Percentiles rank a stretch among this genome's conserved stretches.
phyloP scores from a whole-genome alignment of 23 tunicate species.

The Styela plicata region DNA sequence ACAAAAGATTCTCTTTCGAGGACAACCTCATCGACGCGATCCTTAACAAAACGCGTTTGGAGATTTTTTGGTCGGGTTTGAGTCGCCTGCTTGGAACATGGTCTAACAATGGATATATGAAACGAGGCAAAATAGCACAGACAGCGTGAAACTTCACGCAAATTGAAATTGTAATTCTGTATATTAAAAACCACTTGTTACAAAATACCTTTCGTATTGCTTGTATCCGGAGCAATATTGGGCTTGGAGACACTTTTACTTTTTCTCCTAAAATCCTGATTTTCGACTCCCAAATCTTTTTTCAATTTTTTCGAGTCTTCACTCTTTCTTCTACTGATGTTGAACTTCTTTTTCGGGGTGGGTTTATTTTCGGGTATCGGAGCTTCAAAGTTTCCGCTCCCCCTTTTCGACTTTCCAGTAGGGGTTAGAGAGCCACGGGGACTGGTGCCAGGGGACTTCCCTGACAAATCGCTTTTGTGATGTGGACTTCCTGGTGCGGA shows the following conservation, averaged over 20 bases:
- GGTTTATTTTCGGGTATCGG: not conserved
- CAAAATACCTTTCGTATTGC: not conserved
- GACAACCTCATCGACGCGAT: too few species aligned
- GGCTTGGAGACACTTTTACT: conserved; percentile 9
- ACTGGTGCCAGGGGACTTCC: not conserved
- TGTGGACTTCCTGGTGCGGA: conserved; percentile 11
- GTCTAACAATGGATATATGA: too few species aligned
- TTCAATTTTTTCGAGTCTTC: conserved; percentile 24
- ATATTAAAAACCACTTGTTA: too few species aligned
- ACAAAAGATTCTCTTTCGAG: too few species aligned
- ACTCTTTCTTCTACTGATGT: conserved; percentile 10
- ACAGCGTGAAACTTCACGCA: too few species aligned
- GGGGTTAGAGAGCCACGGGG: not conserved
- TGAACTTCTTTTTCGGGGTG: conserved; percentile 20
- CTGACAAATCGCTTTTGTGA: not conserved
- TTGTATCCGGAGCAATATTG: not conserved
- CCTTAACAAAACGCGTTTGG: too few species aligned
- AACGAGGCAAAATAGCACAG: too few species aligned
- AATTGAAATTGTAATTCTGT: too few species aligned
- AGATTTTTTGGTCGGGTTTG: too few species aligned
- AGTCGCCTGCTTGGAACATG: too few species aligned
- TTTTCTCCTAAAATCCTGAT: not conserved
- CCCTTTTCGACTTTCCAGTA: conserved; percentile 7
- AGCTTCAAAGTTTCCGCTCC: not conserved
- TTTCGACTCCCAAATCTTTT: not conserved